Base-by-base conservation (phyloP, 2,888 invertebrate genomes). In the Lutraria lutraria region DNA sequence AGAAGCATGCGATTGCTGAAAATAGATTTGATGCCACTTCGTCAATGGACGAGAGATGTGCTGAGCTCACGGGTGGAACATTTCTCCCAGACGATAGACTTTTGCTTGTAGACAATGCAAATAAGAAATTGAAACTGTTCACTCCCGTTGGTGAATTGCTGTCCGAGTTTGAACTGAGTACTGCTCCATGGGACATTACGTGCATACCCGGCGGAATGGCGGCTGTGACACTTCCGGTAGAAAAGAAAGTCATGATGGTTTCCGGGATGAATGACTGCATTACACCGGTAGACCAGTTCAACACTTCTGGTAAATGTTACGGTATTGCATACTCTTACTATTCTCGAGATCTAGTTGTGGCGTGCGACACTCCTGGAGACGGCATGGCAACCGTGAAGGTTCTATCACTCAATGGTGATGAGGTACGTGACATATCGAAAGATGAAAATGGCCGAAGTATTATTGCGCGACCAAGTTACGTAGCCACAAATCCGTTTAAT, bases 171-270 rank as follows among this genome's bases (percentile, higher is more conserved):
- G 92, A 90, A 84, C 86, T 92, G 0, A 89, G 90, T 16, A 89
- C 92, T 0, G 89, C 91, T 25, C 92, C 92, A 53, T 92, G 92
- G 92, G 92, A 92, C 82, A 90, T 92, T 29, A 88, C 92, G 2
- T 88, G 89, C n/a, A 76, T 92, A 25, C 91, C 91, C 0, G 92
- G 91, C n/a, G 90, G 90, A 86, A 89, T 91, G 91, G 92, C 92
- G 29, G 92, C 92, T 10, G 89, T 91, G 6, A 89, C 92, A 81
- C 89, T 92, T 80, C 92, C 92, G 81, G 87, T 53, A 3, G 92
- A 92, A 83, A 92, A 90, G 90, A 92, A 89, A 63, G 88, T 92
- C n/a, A 83, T 92, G 85, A 80, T 90, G 83, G 89, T 92, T 19
- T 87, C 89, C 43, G 89, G 89, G 19, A 31, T 83, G 34, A 90